These are phyloP conservation scores for Pantherophis alleghaniensis DNA, from an alignment of 2,797 vertebrate genomes.

Conservation along the genomic window DNA sequence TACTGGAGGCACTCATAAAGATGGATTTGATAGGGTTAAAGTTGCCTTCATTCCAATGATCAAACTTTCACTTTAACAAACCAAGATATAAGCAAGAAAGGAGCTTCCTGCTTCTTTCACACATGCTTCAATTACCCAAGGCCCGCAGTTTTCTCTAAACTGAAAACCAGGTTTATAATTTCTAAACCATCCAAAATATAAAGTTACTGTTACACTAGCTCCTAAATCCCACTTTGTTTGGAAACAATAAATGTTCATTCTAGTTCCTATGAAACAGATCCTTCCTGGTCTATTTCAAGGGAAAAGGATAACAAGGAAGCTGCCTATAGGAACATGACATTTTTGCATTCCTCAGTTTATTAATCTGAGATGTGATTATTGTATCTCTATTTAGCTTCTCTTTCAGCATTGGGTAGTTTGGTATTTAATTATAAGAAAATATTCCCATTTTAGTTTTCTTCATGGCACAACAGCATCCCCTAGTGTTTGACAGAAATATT, in stretches of 20 bases:
- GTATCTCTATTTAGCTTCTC: background rate
- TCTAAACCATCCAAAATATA: background rate
- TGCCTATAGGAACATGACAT: background rate
- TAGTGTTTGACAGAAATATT: slow-evolving; percentile 4
- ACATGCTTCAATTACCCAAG: background rate
- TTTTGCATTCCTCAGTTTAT: background rate
- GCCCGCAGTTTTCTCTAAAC: background rate
- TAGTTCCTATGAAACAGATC: background rate
- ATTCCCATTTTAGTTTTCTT: background rate
- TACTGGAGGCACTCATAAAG: background rate
- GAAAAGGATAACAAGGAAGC: background rate
- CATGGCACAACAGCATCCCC: slow-evolving; percentile 9
- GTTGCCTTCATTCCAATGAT: background rate
- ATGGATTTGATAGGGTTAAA: background rate
- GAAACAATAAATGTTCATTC: background rate
- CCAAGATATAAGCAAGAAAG: background rate
- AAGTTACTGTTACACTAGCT: background rate
- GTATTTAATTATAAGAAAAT: background rate
- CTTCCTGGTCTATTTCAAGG: background rate
- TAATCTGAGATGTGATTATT: background rate
- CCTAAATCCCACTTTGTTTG: background rate
- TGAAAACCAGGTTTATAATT: background rate
- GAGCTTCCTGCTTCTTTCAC: background rate
- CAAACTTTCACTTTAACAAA: background rate
- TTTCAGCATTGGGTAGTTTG: background rate